A percentile compares a stretch with the other conserved stretches of the same genome.
phyloP scores from a whole-genome alignment of 2,113 vertebrate genomes.

The Sander lucioperca region DNA sequence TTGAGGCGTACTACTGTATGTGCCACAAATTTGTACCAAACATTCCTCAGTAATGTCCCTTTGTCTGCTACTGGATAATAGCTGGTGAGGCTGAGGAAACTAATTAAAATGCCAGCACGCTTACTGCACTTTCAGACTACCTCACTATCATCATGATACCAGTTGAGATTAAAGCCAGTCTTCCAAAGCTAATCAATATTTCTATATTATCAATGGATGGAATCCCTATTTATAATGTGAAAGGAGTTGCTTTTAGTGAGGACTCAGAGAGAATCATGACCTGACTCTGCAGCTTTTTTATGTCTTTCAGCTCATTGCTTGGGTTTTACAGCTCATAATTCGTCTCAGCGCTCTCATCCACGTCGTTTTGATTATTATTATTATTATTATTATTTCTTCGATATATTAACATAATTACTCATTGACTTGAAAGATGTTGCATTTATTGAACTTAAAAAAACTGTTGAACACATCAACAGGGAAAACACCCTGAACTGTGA shows the following conservation, averaged over 20 bases:
- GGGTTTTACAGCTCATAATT: background rate
- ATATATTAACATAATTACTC: too few relatives aligned
- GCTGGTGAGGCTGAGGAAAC: conserved; percentile 8
- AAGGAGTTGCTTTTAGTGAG: background rate
- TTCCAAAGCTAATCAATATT: background rate
- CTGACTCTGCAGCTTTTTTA: background rate
- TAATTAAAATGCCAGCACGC: background rate
- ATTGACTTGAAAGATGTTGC: too few relatives aligned
- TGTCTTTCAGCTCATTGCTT: background rate
- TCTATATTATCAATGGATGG: background rate
- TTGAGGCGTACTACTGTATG: conserved; percentile 46
- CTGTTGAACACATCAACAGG: too few relatives aligned
- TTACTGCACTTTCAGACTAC: conserved; percentile 6
- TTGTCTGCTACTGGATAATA: conserved; percentile 68
- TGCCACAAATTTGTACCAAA: conserved; percentile 57
- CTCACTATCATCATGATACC: background rate
- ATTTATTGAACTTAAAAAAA: too few relatives aligned
- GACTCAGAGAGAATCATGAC: background rate
- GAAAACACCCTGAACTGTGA: too few relatives aligned
- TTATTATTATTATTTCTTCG: too few relatives aligned
- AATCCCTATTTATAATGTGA: background rate
- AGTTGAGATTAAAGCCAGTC: background rate
- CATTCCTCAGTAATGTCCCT: conserved; percentile 53
- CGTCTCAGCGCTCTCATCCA: background rate
- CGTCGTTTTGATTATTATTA: too few relatives aligned